These are phyloP conservation scores for Canis aureus DNA, from an alignment of 2,113 vertebrate genomes.

Conservation along the genomic window DNA sequence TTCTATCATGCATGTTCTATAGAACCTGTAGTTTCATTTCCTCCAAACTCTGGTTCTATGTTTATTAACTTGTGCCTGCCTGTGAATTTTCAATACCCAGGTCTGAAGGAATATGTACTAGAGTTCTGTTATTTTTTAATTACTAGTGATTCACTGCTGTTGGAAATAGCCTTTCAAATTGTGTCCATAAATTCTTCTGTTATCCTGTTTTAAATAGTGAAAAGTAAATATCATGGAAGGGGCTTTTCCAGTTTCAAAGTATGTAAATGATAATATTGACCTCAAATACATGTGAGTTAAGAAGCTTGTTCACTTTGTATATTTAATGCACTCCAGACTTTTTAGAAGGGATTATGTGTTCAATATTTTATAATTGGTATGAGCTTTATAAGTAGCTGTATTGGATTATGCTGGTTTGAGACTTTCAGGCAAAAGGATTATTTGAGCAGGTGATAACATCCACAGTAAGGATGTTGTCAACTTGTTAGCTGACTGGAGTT, in stretches of 20 bases:
- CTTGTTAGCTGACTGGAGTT: not conserved
- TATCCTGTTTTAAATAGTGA: constrained; percentile 8
- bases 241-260: not conserved
- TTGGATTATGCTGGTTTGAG: constrained; percentile 8
- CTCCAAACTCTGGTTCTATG: not conserved
- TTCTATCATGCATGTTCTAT: not conserved
- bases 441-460: not conserved
- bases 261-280: not conserved
- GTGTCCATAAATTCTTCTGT: not conserved
- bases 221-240: not conserved
- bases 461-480: not conserved
- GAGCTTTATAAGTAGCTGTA: not conserved
- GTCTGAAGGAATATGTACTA: not conserved
- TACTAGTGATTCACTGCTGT: not conserved
- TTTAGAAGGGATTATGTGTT: not conserved
- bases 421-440: constrained; percentile 32
- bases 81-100: not conserved
- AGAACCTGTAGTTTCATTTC: not conserved
- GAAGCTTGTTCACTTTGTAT: not conserved
- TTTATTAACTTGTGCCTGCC: not conserved
- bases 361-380: not conserved
- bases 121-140: constrained; percentile 44
- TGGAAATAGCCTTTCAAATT: constrained; percentile 42
- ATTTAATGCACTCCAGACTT: not conserved
- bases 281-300: not conserved